A percentile compares a stretch with the other conserved stretches of the same genome.
Conservation (phyloP, 2,113 vertebrate species). For the Bubo scandiacus region DNA sequence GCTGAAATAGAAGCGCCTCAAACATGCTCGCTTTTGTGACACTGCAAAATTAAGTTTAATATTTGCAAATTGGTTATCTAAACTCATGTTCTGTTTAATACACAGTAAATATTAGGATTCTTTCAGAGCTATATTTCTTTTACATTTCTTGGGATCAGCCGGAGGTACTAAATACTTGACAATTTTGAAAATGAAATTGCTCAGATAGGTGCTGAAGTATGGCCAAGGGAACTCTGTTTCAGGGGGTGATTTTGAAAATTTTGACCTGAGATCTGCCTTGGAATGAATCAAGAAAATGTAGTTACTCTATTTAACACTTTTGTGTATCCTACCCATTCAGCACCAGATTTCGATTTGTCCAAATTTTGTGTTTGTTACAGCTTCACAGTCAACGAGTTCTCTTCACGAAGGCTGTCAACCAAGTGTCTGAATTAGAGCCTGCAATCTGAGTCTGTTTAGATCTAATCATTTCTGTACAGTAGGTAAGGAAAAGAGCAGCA, state of each 20-base stretch:
- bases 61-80: background rate
- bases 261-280: background rate
- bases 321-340: background rate
- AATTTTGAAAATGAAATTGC: background rate
- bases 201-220: background rate
- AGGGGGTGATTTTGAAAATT: background rate
- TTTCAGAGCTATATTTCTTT: background rate
- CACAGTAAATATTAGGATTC: background rate
- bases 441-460: background rate
- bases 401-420: background rate
- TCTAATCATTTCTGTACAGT: background rate
- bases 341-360: background rate
- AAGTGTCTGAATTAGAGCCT: background rate
- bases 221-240: background rate
- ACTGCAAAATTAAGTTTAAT: background rate
- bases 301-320: too few relatives aligned
- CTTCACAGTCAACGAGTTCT: background rate
- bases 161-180: background rate
- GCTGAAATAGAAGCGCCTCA: background rate
- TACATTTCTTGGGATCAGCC: background rate
- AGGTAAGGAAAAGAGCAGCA: background rate
- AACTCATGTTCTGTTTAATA: background rate
- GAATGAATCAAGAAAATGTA: background rate
- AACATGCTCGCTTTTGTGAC: background rate
- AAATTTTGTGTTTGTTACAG: background rate